Conservation (phyloP, 2,888 invertebrate genomes). For the Aporophyla nigra region DNA sequence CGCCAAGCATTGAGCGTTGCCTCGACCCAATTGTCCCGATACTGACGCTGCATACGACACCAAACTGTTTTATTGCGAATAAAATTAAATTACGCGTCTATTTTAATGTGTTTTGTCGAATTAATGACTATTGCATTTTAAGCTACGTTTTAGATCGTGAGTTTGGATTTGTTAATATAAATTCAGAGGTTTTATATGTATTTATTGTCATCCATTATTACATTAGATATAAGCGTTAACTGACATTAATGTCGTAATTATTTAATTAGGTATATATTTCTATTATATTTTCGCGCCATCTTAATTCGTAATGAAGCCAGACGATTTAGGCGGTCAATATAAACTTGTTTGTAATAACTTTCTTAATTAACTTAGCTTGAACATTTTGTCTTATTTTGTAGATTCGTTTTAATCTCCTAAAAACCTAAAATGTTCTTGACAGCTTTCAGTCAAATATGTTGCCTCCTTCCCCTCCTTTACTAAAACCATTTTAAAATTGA, state of each 20-base stretch:
- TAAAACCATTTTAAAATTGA: background rate
- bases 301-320: background rate
- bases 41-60: conserved; percentile 50
- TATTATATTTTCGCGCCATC: background rate
- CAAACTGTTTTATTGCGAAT: conserved; percentile 42
- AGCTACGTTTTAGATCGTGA: conserved; percentile 10
- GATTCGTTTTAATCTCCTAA: background rate
- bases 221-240: background rate
- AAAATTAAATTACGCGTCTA: conserved; percentile 20
- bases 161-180: conserved; percentile 25
- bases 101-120: conserved; percentile 43
- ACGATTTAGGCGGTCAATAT: background rate
- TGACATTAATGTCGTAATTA: conserved; percentile 12
- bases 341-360: conserved; percentile 22
- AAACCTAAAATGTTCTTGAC: background rate
- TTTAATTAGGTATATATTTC: background rate
- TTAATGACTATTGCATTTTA: conserved; percentile 33
- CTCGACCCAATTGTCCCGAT: conserved; percentile 25
- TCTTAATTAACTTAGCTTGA: conserved; percentile 31
- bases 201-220: background rate
- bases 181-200: background rate
- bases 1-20: conserved; percentile 50
- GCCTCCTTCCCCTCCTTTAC: background rate
- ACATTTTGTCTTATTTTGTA: conserved; percentile 11
- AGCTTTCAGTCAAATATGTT: background rate